Evolutionary conservation across 1,140 invertebrate species (phyloP).

Genomic region (Pseudomyrmex cubaensis): DNA sequence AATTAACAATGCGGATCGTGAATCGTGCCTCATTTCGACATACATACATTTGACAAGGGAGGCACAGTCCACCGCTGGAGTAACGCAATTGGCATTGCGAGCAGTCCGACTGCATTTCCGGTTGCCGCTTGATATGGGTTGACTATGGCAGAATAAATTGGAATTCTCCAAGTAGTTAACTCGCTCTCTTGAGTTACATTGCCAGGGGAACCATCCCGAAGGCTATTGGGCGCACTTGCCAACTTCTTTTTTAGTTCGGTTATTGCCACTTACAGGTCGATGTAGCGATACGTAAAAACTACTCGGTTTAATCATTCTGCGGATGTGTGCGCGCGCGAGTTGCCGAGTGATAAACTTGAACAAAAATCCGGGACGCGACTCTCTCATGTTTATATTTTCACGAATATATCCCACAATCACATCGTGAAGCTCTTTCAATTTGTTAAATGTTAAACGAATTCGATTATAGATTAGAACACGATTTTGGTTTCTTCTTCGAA

Average conservation of each 20-base stretch:
- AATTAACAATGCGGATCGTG: background rate
- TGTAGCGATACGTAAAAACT: background rate
- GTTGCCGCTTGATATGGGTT: constrained; percentile 12
- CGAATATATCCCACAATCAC: background rate
- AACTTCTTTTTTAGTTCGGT: constrained; percentile 17
- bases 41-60: background rate
- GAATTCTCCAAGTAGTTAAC: constrained; percentile 25
- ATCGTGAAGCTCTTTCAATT: background rate
- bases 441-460: background rate
- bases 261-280: constrained; percentile 1
- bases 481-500: background rate
- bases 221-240: background rate
- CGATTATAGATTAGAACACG: background rate
- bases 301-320: constrained; percentile 3
- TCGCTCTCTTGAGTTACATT: constrained; percentile 16
- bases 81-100: constrained; percentile 10
- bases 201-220: background rate
- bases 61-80: background rate
- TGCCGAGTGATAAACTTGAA: background rate
- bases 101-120: background rate
- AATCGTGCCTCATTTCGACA: background rate
- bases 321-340: background rate
- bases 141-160: background rate
- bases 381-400: background rate
- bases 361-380: background rate